Base-by-base conservation (phyloP, 2,888 invertebrate species). In the Drosophila fungiperda region DNA sequence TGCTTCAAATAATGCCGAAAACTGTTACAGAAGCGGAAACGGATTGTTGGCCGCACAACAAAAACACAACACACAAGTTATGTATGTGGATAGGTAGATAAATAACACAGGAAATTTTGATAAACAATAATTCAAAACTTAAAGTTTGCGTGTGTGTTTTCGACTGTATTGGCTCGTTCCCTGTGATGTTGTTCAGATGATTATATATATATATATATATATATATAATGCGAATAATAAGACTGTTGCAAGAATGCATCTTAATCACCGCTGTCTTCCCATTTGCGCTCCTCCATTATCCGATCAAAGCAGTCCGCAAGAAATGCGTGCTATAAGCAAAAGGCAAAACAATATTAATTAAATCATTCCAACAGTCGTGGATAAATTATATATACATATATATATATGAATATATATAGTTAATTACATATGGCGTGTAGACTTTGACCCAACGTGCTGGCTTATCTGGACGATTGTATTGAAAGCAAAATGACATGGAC, bases 211-310 rank as follows among this genome's bases (percentile, higher is more conserved):
- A 45, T 48, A 23, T 35, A 29, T 58, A 36, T 26, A 53, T 53
- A 48, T 48, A 36, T 61, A 40, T 32, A 49, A 35, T 38, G 53
- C 53, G 65, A 52, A 52, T 42, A 20, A 68, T 63, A 50, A 63
- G 63, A 59, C 68, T 23, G 54, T 9, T 26, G 7, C n/a, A 7
- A 9, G 33, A 9, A 8, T 23, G 38, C 7, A n/a, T 20, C 52
- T 95, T 96, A 97, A 93, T 97, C 97, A 58, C 96, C 96, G 54
- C 96, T 95, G 92, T 97, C 97, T 68, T 95, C 95, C 97, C 97
- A 97, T 93, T 96, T 96, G 82, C 96, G 95, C 93, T 99, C 99
- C 93, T 98, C 98, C 92, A 97, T 96, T 95, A 99, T 97, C 94
- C 98, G 95, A 93, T 98, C 98, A 94, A 99, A 98, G 93, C 99